Percentiles rank a stretch among this genome's conserved stretches.
Evolutionary conservation across 2,797 vertebrate genomes (phyloP).

Genomic region (Mionectes olivaceus): DNA sequence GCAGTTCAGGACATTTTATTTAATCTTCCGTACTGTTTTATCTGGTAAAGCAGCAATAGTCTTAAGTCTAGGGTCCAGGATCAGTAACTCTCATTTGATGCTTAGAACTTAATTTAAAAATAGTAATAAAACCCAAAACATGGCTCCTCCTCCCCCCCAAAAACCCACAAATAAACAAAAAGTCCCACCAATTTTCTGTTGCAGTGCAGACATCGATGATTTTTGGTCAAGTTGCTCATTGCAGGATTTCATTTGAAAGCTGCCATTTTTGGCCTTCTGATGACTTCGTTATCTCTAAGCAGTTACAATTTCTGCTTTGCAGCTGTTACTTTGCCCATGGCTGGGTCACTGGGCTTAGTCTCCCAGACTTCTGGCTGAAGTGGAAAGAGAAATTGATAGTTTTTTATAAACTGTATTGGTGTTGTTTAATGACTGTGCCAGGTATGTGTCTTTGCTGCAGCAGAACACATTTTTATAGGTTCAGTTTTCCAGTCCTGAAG

Average conservation of each 20-base stretch:
- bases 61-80: background rate
- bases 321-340: background rate
- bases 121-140: background rate
- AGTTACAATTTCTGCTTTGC: background rate
- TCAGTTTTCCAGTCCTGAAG: background rate
- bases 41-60: background rate
- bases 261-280: background rate
- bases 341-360: background rate
- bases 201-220: background rate
- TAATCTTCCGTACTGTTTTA: background rate
- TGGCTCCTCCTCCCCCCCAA: rapidly evolving
- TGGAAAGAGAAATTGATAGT: background rate
- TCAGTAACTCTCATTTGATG: background rate
- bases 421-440: background rate
- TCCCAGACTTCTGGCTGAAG: background rate
- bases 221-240: background rate
- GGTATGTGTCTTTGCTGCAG: background rate
- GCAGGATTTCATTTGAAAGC: background rate
- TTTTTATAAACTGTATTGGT: background rate
- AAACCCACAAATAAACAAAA: background rate
- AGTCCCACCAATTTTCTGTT: background rate
- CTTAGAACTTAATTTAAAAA: background rate
- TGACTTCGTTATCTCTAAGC: background rate
- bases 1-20: background rate
- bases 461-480: background rate